Evolutionary conservation across 2,797 vertebrate species (phyloP).

Genomic region (Loris lydekkerianus): DNA sequence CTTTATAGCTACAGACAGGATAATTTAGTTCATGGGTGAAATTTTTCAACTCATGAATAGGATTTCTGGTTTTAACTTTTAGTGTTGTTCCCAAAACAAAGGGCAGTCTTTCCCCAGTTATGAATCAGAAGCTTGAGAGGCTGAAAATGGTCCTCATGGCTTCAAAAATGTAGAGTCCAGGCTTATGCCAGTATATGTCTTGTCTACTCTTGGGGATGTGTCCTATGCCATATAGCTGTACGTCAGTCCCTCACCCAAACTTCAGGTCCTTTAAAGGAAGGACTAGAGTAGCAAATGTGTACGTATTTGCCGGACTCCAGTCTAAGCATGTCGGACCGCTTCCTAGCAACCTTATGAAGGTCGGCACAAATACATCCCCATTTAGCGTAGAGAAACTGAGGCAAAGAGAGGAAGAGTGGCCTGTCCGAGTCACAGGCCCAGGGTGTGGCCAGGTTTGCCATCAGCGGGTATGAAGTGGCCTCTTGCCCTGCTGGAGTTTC

Average conservation of each 20-base stretch:
- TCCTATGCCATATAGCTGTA: background rate
- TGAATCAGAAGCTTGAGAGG: background rate
- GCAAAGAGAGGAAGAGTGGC: background rate
- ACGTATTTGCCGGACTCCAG: background rate
- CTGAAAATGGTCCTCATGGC: background rate
- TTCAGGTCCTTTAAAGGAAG: background rate
- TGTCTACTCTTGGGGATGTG: background rate
- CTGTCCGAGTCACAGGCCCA: background rate
- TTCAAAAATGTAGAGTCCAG: background rate
- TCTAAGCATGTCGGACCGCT: background rate
- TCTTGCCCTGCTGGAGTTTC: fast-evolving
- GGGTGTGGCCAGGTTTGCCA: background rate
- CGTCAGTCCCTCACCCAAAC: too few relatives aligned
- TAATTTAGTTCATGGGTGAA: background rate
- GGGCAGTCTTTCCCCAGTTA: background rate
- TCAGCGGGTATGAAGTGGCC: background rate
- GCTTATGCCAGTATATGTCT: too few relatives aligned
- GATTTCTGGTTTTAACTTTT: background rate
- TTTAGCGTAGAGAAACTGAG: background rate
- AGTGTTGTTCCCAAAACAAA: background rate
- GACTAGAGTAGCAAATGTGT: background rate
- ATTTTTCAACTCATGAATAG: background rate
- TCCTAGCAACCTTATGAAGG: background rate
- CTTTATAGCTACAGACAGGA: background rate
- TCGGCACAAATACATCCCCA: background rate